Evolutionary conservation across 2,888 invertebrate genomes (phyloP).

Genomic region (Orchestes rusci): DNA sequence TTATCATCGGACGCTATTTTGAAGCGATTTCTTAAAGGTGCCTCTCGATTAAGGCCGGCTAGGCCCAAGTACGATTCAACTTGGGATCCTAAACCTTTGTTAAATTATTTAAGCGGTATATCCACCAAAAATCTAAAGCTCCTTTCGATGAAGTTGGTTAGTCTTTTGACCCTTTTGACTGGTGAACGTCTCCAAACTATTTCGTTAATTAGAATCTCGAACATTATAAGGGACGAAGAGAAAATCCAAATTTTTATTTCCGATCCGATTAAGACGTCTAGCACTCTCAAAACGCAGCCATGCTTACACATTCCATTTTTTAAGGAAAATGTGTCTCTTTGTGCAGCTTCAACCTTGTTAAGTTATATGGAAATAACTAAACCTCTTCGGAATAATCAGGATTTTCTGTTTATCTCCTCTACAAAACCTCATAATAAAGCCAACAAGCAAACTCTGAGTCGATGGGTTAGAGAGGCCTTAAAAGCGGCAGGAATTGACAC

Average conservation of each 20-base stretch:
- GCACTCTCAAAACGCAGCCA: no score
- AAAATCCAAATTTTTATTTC: conserved; percentile 5
- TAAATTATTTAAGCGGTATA: conserved; percentile 1
- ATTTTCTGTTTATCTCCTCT: no score
- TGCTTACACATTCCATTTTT: no score
- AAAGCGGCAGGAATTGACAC: no score
- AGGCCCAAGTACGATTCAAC: background rate
- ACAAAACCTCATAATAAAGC: no score
- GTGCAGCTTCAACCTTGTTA: no score
- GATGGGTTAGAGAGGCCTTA: no score
- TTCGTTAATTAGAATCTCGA: background rate
- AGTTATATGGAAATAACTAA: no score
- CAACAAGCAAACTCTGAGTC: no score
- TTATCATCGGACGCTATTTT: background rate
- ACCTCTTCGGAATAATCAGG: no score
- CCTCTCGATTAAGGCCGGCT: background rate
- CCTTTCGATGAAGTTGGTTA: conserved; percentile 1
- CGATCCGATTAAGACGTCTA: conserved; percentile 9
- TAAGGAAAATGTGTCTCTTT: no score
- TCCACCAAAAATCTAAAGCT: background rate
- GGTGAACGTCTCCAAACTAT: conserved; percentile 6
- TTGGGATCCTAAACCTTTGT: conserved; percentile 1
- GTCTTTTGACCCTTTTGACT: conserved; percentile 2
- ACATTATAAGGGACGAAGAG: background rate
- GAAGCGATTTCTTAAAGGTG: background rate